Percentiles rank a stretch among this genome's conserved stretches.
Evolutionary conservation across 2,888 invertebrate genomes (phyloP).

Genomic region (Orthosia gothica): DNA sequence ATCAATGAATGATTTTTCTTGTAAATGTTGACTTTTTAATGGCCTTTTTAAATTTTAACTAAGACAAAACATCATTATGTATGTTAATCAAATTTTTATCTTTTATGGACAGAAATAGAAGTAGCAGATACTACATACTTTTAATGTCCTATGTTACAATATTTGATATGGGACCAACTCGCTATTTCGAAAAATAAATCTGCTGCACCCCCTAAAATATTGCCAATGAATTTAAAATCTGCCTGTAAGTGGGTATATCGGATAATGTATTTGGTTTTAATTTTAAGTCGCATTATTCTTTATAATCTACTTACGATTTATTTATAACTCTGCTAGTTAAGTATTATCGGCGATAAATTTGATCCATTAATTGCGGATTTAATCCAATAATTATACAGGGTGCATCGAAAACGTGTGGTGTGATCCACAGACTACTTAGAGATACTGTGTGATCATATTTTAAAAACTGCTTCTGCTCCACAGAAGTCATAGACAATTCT

Average conservation of each 20-base stretch:
- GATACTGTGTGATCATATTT: too few relatives aligned
- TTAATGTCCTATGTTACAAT: too few relatives aligned
- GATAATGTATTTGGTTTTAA: neutral
- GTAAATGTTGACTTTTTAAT: too few relatives aligned
- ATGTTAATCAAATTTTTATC: neutral
- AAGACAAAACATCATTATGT: neutral
- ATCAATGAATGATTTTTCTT: too few relatives aligned
- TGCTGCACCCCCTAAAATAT: neutral
- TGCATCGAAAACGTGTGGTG: too few relatives aligned
- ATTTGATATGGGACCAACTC: neutral
- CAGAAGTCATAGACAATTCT: too few relatives aligned
- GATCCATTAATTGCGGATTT: neutral
- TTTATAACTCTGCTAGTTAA: neutral
- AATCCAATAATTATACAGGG: neutral
- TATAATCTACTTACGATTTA: neutral
- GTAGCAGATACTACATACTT: too few relatives aligned
- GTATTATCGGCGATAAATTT: conserved; percentile 1
- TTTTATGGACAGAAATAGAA: neutral
- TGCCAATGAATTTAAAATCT: neutral
- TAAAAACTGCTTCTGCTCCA: too few relatives aligned
- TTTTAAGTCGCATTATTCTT: neutral
- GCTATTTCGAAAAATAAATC: neutral
- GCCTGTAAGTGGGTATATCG: neutral
- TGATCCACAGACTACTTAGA: too few relatives aligned
- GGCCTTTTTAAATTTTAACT: neutral